These are phyloP conservation scores for Rambutsinella grinnellia DNA, from an alignment of 2,888 invertebrate species.

Conservation along the genomic window DNA sequence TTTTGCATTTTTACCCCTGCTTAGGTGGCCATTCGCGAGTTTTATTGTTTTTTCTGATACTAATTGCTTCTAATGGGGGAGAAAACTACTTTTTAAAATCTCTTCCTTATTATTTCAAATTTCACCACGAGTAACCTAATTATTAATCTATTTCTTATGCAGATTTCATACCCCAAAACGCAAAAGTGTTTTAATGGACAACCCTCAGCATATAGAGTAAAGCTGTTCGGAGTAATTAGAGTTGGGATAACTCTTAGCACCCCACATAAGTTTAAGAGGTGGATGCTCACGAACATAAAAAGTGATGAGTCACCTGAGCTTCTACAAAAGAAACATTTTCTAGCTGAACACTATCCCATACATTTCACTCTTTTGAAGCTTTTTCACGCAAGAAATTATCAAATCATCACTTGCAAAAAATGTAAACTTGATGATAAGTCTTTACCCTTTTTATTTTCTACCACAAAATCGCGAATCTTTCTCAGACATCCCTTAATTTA, in stretches of 20 bases:
- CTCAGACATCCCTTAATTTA: no score
- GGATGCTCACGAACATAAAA: no score
- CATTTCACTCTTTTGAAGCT: not conserved
- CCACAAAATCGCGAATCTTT: not conserved
- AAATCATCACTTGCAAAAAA: not conserved
- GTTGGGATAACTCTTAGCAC: no score
- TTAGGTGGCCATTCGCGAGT: no score
- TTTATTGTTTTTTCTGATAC: no score
- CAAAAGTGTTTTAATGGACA: not conserved
- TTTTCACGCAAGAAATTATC: not conserved
- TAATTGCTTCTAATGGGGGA: no score
- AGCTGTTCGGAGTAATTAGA: no score
- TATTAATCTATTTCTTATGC: not conserved
- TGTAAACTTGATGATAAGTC: not conserved
- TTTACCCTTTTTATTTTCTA: not conserved
- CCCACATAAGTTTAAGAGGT: no score
- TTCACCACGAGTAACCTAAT: not conserved
- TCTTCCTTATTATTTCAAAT: no score
- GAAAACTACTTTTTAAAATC: no score
- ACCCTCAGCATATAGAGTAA: not conserved
- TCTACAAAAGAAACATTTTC: not conserved
- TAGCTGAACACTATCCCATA: constrained; percentile 32
- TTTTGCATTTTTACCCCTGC: no score
- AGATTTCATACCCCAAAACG: not conserved
- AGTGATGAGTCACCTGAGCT: not conserved